Conservation (phyloP, 2,113 vertebrate genomes). For the Rhinogobius similis region DNA sequence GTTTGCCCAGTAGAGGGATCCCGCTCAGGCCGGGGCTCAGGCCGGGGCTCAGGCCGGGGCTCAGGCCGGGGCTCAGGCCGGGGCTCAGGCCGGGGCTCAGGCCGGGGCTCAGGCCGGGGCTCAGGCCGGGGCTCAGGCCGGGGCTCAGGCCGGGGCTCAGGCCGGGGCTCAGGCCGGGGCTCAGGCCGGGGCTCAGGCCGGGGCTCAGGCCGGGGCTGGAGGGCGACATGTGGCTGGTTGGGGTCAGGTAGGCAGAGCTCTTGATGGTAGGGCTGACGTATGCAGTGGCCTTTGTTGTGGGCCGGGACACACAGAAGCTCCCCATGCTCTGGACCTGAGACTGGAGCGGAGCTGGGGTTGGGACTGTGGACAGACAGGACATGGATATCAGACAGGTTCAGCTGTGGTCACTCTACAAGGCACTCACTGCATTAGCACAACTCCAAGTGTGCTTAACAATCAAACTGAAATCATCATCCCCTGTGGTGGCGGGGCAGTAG, state of each 20-base stretch:
- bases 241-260: constrained; percentile 67
- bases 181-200: constrained; percentile 44
- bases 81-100: constrained; percentile 67
- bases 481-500: too few relatives aligned
- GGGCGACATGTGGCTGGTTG: constrained; percentile 75
- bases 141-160: constrained; percentile 42
- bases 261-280: constrained; percentile 92
- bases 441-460: too few relatives aligned
- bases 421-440: too few relatives aligned
- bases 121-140: constrained; percentile 66
- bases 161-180: constrained; percentile 71
- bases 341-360: constrained; percentile 86
- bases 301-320: constrained; percentile 84
- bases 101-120: constrained; percentile 49
- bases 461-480: too few relatives aligned
- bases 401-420: too few relatives aligned
- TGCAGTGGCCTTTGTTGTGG: constrained; percentile 89
- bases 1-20: constrained; percentile 86
- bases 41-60: constrained; percentile 66
- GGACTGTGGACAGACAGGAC: constrained; percentile 71
- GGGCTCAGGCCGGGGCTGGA: constrained; percentile 71
- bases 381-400: background rate
- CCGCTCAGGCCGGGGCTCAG: constrained; percentile 60
- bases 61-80: constrained; percentile 69
- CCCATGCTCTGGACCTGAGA: constrained; percentile 87